phyloP scores from a whole-genome alignment of 2,888 invertebrate genomes.

The Stramonita haemastoma region DNA sequence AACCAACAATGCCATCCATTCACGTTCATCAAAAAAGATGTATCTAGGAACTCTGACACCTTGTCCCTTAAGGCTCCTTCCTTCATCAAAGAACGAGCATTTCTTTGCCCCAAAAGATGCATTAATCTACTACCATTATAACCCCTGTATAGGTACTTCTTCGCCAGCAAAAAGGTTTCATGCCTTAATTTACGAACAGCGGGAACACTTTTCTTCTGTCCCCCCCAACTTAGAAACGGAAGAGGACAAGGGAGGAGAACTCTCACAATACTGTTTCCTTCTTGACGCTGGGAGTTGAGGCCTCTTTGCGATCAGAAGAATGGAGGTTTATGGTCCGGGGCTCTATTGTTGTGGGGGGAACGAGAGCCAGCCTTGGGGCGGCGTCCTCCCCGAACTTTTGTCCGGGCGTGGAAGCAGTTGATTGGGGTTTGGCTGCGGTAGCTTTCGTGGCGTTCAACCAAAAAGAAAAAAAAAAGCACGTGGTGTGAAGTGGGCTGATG shows the following conservation, averaged over 20 bases:
- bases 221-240: background rate
- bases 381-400: background rate
- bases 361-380: background rate
- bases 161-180: too few relatives aligned
- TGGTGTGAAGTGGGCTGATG: slow-evolving; percentile 3
- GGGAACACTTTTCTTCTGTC: background rate
- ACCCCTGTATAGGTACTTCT: too few relatives aligned
- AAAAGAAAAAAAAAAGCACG: background rate
- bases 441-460: background rate
- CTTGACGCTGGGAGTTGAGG: background rate
- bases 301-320: background rate
- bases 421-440: background rate
- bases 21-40: too few relatives aligned
- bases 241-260: slow-evolving; percentile 12
- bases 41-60: too few relatives aligned
- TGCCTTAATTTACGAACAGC: too few relatives aligned
- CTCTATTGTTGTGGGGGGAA: background rate
- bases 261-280: slow-evolving; percentile 13
- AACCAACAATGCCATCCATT: too few relatives aligned
- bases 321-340: slow-evolving; percentile 4
- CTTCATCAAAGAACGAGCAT: too few relatives aligned
- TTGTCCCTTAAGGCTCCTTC: too few relatives aligned
- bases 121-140: too few relatives aligned
- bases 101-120: too few relatives aligned
- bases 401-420: background rate